Evolutionary conservation across 2,113 vertebrate species (phyloP).

Genomic region (Gyps fulvus): DNA sequence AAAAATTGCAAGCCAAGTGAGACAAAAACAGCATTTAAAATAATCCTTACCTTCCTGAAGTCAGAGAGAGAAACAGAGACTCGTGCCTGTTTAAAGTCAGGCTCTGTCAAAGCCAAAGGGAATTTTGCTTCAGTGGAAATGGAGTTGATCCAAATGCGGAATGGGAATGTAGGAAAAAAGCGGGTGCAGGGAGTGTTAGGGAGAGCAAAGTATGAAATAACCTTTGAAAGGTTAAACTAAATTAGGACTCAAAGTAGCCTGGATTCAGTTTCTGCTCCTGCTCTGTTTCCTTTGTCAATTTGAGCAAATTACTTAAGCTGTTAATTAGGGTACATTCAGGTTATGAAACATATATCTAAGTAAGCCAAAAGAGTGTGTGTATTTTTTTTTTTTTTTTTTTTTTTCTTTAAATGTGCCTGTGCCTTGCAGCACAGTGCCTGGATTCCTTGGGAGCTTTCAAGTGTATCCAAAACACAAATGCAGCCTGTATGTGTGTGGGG

Average conservation of each 20-base stretch:
- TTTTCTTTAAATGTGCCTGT: not conserved
- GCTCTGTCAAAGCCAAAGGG: not conserved
- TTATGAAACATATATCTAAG: not conserved
- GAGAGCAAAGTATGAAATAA: not conserved
- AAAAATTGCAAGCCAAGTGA: not conserved
- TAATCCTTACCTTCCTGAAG: not conserved
- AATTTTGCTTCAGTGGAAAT: conserved; percentile 35
- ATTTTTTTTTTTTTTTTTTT: not conserved
- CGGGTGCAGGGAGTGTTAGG: not conserved
- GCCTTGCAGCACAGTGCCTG: not conserved
- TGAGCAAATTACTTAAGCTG: not conserved
- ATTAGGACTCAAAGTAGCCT: not conserved
- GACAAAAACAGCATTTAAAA: not conserved
- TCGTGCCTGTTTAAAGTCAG: not conserved
- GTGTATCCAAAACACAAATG: not conserved
- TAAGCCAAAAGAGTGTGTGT: not conserved
- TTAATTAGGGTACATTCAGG: not conserved
- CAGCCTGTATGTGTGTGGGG: not conserved
- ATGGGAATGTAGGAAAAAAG: not conserved
- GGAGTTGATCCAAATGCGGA: not conserved
- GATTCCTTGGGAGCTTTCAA: conserved; percentile 24
- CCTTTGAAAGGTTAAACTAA: not conserved
- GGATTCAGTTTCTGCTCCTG: not conserved
- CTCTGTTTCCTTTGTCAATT: not conserved
- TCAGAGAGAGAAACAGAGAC: not conserved